These are phyloP conservation scores for Sebastes diaconus DNA, from an alignment of 2,797 vertebrate species.

Conservation along the genomic window DNA sequence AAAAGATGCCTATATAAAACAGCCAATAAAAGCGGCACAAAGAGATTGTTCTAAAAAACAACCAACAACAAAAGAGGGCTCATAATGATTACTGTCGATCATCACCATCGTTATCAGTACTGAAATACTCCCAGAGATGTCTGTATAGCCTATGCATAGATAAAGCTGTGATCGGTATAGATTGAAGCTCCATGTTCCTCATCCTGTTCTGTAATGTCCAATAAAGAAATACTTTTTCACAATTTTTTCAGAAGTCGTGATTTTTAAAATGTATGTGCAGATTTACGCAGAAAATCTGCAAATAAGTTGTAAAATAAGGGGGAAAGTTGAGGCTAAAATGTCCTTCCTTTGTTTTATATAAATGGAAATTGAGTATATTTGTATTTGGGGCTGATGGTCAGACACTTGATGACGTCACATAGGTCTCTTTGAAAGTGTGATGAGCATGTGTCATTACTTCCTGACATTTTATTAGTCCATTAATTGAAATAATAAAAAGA, in stretches of 20 bases:
- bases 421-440: background rate
- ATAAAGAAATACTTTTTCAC: constrained; percentile 59
- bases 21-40: background rate
- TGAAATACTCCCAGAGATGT: constrained; percentile 47
- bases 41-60: background rate
- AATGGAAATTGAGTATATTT: background rate
- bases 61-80: constrained; percentile 1
- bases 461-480: background rate
- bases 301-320: background rate
- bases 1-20: background rate
- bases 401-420: background rate
- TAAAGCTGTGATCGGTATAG: constrained; percentile 60
- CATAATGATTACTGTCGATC: constrained; percentile 34
- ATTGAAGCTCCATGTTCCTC: constrained; percentile 57
- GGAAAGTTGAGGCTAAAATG: background rate
- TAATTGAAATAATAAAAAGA: background rate
- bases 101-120: constrained; percentile 41
- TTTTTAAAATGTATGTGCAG: background rate
- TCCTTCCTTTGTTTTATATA: background rate
- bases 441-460: background rate
- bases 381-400: background rate
- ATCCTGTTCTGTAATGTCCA: constrained; percentile 61
- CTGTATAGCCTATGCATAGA: constrained; percentile 60
- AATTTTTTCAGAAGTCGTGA: background rate
- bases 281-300: background rate